Base-by-base conservation (phyloP, 2,113 vertebrate species). In the Pholis gunnellus region DNA sequence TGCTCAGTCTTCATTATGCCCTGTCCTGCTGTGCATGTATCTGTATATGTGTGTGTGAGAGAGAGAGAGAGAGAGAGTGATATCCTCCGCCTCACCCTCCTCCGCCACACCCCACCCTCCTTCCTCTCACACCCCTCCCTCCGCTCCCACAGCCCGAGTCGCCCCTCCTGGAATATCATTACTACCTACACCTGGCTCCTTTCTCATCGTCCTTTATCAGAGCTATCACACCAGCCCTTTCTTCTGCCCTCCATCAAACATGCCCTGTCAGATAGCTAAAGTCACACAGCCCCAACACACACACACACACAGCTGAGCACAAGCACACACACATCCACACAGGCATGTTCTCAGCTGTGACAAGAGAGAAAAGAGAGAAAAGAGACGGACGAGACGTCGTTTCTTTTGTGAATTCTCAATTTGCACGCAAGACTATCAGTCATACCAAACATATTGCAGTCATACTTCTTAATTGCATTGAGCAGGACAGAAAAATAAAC, bases 141-240 rank as follows among this genome's bases (percentile, higher is more conserved):
- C 25, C 6, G 3, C 4, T 31, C 61, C 31, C 36, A 52, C 69
- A 66, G 56, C 48, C 67, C 14, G 36, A 87, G 57, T 73, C 44
- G 70, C 72, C 48, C 87, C 83, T 83, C 82, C 75, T 79, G 84
- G 75, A 68, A 29, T n/a, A 69, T 91, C 71, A 90, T 93, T 90
- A 89, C 75, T 79, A 75, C 69, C 50, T 86, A 79, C 90, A 92
- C 88, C 90, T 91, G 87, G 29, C 72, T 84, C 76, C 70, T 81
- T 84, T 70, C 66, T 88, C 66, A 79, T 79, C 72, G 65, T 66
- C 42, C 64, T 66, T 61, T 50, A 78, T 80, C 72, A 78, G 75
- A 75, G 69, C 80, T 59, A 84, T 83, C 81, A 89, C 66, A 75
- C 50, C 52, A 52, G 64, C 42, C 68, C 65, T 85, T 74, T 74